phyloP scores from a whole-genome alignment of 2,888 invertebrate genomes.

The Ormia ochracea region DNA sequence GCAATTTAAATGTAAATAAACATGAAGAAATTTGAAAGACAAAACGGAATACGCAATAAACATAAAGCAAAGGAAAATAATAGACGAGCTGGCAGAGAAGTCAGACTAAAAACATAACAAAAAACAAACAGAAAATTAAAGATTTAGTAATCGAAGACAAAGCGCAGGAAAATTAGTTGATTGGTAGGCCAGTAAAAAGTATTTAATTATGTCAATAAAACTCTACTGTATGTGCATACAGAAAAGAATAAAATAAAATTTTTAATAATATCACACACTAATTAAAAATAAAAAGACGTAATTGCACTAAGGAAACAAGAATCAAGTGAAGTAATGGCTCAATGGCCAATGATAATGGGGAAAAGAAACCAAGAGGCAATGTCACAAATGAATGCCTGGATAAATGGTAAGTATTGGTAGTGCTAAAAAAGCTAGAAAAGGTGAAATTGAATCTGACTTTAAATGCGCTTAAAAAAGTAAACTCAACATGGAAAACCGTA shows the following conservation, averaged over 20 bases:
- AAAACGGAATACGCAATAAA: no score
- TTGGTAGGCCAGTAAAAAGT: constrained; percentile 33
- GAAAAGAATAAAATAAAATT: constrained; percentile 6
- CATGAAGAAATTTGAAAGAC: no score
- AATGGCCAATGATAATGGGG: constrained; percentile 74
- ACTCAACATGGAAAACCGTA: constrained; percentile 7
- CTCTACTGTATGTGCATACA: not conserved
- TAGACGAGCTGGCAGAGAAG: constrained; percentile 14
- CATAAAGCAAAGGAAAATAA: constrained; percentile 34
- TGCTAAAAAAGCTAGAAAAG: not conserved
- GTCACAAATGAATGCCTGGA: constrained; percentile 90
- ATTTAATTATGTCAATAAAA: constrained; percentile 20
- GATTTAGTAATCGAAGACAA: constrained; percentile 48
- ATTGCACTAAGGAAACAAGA: not conserved
- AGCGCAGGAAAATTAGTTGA: constrained; percentile 34
- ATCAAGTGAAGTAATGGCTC: constrained; percentile 51
- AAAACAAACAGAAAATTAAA: constrained; percentile 8
- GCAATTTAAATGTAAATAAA: no score
- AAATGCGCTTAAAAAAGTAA: not conserved
- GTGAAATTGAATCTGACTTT: not conserved
- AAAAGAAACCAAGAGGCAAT: constrained; percentile 87
- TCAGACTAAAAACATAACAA: constrained; percentile 33
- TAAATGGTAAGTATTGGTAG: constrained; percentile 84
- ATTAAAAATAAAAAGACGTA: constrained; percentile 36
- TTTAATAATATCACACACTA: constrained; percentile 62